Evolutionary conservation across 2,888 invertebrate species (phyloP).

Genomic region (Latheticus oryzae): DNA sequence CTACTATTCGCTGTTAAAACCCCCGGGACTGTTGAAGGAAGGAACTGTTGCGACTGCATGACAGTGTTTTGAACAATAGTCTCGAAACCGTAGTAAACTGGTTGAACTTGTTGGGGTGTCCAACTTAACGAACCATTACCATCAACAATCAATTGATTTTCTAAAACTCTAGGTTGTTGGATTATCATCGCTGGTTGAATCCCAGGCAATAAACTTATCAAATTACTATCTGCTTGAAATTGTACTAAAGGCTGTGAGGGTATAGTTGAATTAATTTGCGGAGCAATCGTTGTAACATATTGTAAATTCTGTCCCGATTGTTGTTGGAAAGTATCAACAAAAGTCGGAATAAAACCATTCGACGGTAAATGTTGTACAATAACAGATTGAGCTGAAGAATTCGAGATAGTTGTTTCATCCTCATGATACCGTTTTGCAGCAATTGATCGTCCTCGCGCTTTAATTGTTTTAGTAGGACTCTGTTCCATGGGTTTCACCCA

Average conservation of each 20-base stretch:
- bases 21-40: constrained; percentile 84
- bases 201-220: constrained; percentile 61
- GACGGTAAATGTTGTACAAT: constrained; percentile 73
- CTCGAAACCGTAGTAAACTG: constrained; percentile 85
- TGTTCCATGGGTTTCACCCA: constrained; percentile 56
- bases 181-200: constrained; percentile 61
- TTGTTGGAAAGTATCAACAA: constrained; percentile 77
- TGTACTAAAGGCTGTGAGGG: constrained; percentile 64
- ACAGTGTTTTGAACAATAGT: constrained; percentile 90
- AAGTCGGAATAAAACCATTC: constrained; percentile 70
- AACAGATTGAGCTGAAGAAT: constrained; percentile 68
- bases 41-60: constrained; percentile 89
- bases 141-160: constrained; percentile 62
- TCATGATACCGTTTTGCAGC: constrained; percentile 45
- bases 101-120: constrained; percentile 69
- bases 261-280: constrained; percentile 64
- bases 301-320: constrained; percentile 78
- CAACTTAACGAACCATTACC: constrained; percentile 63
- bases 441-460: constrained; percentile 53
- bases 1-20: constrained; percentile 84
- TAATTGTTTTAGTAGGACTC: constrained; percentile 47
- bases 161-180: constrained; percentile 60
- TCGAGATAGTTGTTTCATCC: constrained; percentile 41
- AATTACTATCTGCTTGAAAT: constrained; percentile 65
- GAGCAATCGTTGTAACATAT: constrained; percentile 78